Percentiles rank a stretch among this genome's conserved stretches.
Conservation (phyloP, 2,888 invertebrate genomes). For the Eurois occulta region DNA sequence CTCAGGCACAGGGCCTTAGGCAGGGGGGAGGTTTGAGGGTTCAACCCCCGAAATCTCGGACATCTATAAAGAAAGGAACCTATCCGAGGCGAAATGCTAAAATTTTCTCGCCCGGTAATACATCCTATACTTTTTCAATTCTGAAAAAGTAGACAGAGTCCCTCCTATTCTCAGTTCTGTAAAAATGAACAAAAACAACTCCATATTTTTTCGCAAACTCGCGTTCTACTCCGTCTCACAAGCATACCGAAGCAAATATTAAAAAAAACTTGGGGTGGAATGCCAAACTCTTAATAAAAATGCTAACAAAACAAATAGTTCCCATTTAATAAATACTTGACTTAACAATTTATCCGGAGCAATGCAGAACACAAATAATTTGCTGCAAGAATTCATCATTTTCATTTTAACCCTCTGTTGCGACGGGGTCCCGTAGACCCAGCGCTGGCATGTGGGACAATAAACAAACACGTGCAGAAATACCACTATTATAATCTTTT, state of each 20-base stretch:
- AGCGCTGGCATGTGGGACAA: slow-evolving; percentile 57
- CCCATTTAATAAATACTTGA: slow-evolving; percentile 49
- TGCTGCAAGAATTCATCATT: slow-evolving; percentile 57
- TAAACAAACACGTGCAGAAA: slow-evolving; percentile 46
- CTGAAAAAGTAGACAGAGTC: too few species aligned
- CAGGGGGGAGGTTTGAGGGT: too few species aligned
- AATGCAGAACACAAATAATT: slow-evolving; percentile 40
- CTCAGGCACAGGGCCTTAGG: too few species aligned
- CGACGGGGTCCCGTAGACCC: slow-evolving; percentile 49
- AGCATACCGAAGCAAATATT: neutral
- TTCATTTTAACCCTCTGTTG: slow-evolving; percentile 56
- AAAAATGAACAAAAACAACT: too few species aligned
- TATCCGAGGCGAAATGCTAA: too few species aligned
- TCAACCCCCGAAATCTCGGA: too few species aligned
- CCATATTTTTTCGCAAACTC: neutral
- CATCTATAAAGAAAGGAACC: too few species aligned
- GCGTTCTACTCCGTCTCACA: neutral
- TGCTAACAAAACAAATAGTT: slow-evolving; percentile 27
- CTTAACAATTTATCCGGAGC: slow-evolving; percentile 56
- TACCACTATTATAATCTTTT: slow-evolving; percentile 1
- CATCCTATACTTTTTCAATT: too few species aligned
- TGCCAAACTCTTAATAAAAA: neutral
- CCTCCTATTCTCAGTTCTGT: too few species aligned
- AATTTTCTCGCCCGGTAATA: too few species aligned
- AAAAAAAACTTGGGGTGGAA: neutral